Base-by-base conservation (phyloP, 2,888 invertebrate species). In the Cecidostiba fungosa region DNA sequence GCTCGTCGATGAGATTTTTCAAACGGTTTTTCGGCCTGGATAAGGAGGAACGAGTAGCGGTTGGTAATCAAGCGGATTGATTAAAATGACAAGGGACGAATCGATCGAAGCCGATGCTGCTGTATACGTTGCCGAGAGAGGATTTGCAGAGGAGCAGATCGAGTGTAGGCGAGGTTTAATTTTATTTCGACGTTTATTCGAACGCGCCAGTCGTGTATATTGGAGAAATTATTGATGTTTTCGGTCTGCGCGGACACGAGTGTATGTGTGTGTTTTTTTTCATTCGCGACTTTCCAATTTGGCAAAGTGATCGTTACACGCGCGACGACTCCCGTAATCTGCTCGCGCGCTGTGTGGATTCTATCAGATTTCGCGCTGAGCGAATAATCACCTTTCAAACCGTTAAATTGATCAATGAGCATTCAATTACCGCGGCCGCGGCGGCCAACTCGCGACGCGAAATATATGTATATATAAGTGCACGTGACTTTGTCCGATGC, bases 51-150 rank as follows among this genome's bases (percentile, higher is more conserved):
- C 66, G 23, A 59, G 54, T 6, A 23, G n/a, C 54, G 8, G 23
- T 66, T 12, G 66, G 66, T 66, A 66, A 66, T 66, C 66, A 66
- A 66, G 66, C 12, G 66, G 16, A 66, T 66, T 66, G 66, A 66
- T 66, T 26, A 29, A 66, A 29, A 66, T 66, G 66, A 66, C 66
- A 29, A 59, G 54, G 54, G 54, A 8, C 54, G 66, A 29, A 66
- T 66, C 66, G 66, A 66, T 66, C 12, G 66, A 26, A 16, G 29
- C 26, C 0, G 29, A 0, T 59, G 54, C 5, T n/a, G n/a, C n/a
- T n/a, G n/a, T n/a, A n/a, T n/a, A 59, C 54, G n/a, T 59, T 59
- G 54, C 23, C 16, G 66, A 59, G 62, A 29, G 66, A 16, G 26
- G 54, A 54, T 54, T 54, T 12, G 12, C 43, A 12, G 12, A 32